Evolutionary conservation across 2,888 invertebrate genomes (phyloP), one percentile per base, ranked within the genome.

Genomic region (Agrotis puta): DNA sequence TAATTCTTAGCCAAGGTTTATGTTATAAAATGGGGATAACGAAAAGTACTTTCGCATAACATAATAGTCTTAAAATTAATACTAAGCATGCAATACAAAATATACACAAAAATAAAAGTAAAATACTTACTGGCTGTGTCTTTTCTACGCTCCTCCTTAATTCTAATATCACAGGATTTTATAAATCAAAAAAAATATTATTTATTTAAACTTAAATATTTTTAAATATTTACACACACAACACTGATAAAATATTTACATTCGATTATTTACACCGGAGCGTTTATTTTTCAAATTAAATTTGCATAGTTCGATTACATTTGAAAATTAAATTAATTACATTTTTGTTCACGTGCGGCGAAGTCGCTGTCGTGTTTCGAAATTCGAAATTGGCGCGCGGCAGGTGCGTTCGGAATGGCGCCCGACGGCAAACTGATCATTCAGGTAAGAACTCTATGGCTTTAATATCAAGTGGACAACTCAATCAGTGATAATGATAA

Each of bases 121-220:
- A 54, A 67, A 65, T 90, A 95, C 95, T 95, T 74, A 95, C 95
- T 94, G 95, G 91, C 89, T 70, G 81, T 64, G 85, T 74, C 85
- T 64, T 79, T 79, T 82, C 84, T 88, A 86, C 89, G 81, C 89
- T 83, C 74, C 66, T 87, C 85, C 92, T 93, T 93, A 93, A 83
- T 85, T 88, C 92, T 95, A 95, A 93, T 95, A 95, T 95, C 95
- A 95, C 95, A 95, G 95, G 94, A 94, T 95, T 94, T 93, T 92
- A 92, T 83, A 80, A 70, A 82, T 83, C 79, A 50, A 7, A 74
- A 75, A 76, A 78, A 77, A 75, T 65, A 70, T 67, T 53, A n/a
- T 70, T 59, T 70, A 18, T 33, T 39, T 2, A 39, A 48, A 83
- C 79, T 70, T 79, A 79, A 80, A 84, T 77, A 82, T 84, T 83